Conservation (phyloP, 2,113 vertebrate genomes). For the Scytalopus superciliaris region DNA sequence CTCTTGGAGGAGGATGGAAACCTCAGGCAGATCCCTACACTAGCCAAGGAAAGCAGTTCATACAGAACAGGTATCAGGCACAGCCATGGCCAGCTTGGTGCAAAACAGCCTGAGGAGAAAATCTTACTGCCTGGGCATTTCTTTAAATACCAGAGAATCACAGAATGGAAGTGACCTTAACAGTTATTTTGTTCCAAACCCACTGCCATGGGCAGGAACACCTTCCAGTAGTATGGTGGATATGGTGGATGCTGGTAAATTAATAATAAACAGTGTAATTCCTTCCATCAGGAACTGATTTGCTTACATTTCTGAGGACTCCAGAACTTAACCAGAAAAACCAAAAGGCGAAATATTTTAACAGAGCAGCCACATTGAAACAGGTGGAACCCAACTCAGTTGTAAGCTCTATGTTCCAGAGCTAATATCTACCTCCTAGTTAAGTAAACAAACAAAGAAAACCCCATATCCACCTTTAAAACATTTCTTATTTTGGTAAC, state of each 20-base stretch:
- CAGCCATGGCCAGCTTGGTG: background rate
- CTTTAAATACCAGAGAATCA: background rate
- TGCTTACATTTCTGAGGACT: background rate
- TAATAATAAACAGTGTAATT: background rate
- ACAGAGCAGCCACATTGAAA: background rate
- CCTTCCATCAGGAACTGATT: background rate
- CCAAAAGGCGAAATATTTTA: background rate
- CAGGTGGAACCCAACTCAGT: rapidly evolving
- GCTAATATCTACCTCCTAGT: background rate
- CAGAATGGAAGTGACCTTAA: background rate
- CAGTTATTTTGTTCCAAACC: background rate
- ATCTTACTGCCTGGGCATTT: background rate
- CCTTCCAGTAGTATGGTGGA: background rate
- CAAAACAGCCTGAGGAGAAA: background rate
- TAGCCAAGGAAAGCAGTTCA: background rate
- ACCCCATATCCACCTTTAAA: background rate
- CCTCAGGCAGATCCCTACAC: rapidly evolving
- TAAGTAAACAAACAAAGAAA: background rate
- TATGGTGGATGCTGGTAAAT: background rate
- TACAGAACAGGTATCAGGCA: background rate
- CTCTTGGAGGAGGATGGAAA: background rate
- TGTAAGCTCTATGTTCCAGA: rapidly evolving
- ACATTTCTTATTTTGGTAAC: background rate
- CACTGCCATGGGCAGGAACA: background rate
- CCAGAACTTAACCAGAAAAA: background rate